Conservation (phyloP, 1,140 invertebrate genomes). For the Drosophila teissieri region DNA sequence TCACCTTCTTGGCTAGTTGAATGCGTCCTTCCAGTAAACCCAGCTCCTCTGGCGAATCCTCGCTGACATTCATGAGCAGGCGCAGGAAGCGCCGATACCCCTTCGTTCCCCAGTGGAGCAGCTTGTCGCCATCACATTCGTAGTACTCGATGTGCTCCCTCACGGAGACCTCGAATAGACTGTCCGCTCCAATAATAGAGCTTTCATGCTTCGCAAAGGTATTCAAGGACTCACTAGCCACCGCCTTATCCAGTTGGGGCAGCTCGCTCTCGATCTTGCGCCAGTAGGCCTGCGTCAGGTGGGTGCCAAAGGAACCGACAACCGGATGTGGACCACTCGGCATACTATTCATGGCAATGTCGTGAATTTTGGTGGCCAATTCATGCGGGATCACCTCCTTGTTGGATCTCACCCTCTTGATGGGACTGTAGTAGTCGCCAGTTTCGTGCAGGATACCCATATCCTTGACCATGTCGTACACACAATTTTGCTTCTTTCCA, state of each 20-base stretch:
- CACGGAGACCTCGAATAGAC: constrained; percentile 83
- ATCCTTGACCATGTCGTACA: constrained; percentile 88
- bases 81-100: constrained; percentile 85
- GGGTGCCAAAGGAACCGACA: constrained; percentile 80
- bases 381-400: constrained; percentile 68
- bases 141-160: constrained; percentile 82
- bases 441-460: constrained; percentile 85
- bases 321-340: background rate
- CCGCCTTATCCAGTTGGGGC: constrained; percentile 18
- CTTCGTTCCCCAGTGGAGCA: constrained; percentile 87
- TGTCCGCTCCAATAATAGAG: constrained; percentile 86
- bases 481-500: constrained; percentile 89
- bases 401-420: constrained; percentile 71
- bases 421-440: constrained; percentile 31
- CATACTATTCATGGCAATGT: constrained; percentile 10
- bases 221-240: constrained; percentile 84
- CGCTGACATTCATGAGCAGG: constrained; percentile 85
- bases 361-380: constrained; percentile 46
- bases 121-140: constrained; percentile 86
- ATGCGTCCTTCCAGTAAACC: constrained; percentile 42
- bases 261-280: background rate
- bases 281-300: constrained; percentile 50
- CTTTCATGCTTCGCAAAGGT: constrained; percentile 86
- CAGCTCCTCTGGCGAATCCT: constrained; percentile 77
- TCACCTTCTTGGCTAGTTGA: constrained; percentile 84